A percentile compares a stretch with the other conserved stretches of the same genome.
phyloP scores from a whole-genome alignment of 1,140 invertebrate species.

The Orchestia grillus region DNA sequence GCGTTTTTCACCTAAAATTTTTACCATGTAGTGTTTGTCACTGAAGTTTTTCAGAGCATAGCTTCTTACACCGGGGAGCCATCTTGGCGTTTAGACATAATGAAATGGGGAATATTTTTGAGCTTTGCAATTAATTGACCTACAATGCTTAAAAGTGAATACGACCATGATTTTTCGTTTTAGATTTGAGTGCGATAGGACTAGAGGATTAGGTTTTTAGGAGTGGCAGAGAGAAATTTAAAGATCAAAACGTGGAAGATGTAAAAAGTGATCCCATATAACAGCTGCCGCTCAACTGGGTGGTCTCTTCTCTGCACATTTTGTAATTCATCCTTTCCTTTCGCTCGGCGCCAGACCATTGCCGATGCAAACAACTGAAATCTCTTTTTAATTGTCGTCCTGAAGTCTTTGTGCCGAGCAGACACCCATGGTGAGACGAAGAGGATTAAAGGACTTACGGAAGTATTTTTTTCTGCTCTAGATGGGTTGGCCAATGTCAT shows the following conservation, averaged over 20 bases:
- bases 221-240: background rate
- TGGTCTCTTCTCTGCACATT: background rate
- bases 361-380: background rate
- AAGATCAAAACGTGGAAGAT: background rate
- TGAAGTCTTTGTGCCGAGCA: conserved; percentile 16
- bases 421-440: conserved; percentile 3
- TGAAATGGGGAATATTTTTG: background rate
- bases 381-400: conserved; percentile 35
- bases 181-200: background rate
- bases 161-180: background rate
- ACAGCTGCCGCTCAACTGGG: background rate
- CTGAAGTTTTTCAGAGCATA: too few species aligned
- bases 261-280: background rate
- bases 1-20: too few species aligned
- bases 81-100: background rate
- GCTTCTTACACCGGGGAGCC: too few species aligned
- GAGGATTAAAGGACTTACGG: conserved; percentile 22
- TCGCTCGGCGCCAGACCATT: background rate
- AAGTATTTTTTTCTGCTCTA: background rate
- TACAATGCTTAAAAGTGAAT: background rate
- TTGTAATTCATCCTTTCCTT: conserved; percentile 1
- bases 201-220: background rate
- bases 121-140: background rate
- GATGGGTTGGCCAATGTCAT: conserved; percentile 42
- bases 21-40: too few species aligned